Base-by-base conservation (phyloP, 2,888 invertebrate species). In the Caenorhabditis sp. region DNA sequence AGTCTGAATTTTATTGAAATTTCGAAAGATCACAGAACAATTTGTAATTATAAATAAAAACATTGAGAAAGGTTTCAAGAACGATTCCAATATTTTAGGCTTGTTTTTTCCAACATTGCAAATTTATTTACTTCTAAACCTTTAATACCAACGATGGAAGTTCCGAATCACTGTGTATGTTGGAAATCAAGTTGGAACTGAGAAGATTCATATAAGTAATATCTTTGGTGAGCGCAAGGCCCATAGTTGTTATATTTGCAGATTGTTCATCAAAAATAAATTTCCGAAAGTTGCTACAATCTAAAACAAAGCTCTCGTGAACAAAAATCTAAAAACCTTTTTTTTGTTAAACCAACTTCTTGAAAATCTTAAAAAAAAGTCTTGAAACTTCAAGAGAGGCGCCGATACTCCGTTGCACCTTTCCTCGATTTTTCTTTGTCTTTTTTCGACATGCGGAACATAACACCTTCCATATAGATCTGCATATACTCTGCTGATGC, bases 91-190 rank as follows among this genome's bases (percentile, higher is more conserved):
- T 32, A 6, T 6, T 32, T 32, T 9, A 6, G 5, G 9, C 32
- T 32, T 32, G 32, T 6, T 32, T 32, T 9, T 32, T 32, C 32
- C n/a, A n/a, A n/a, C n/a, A n/a, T n/a, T n/a, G n/a, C n/a, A n/a
- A n/a, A n/a, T n/a, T n/a, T n/a, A n/a, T n/a, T n/a, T n/a, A 20
- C 4, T 11, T 32, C 47, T 2, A 22, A n/a, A 83, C 83, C 67
- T 89, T 91, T 22, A 90, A 64, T 8, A 90, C 90, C 2, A 90
- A 74, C 47, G 89, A 87, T n/a, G 90, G 90, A 37, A 90, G 69
- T 64, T 88, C 86, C 13, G 87, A 87, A 74, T 88, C 88, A 22
- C 84, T 83, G 24, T 84, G 84, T 15, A 89, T 85, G 51, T 87
- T 84, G 2, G 85, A 80, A 9, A 86, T 69, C 3, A 88, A 79